Conservation (phyloP, 2,797 vertebrate genomes). For the Sebastes minor region DNA sequence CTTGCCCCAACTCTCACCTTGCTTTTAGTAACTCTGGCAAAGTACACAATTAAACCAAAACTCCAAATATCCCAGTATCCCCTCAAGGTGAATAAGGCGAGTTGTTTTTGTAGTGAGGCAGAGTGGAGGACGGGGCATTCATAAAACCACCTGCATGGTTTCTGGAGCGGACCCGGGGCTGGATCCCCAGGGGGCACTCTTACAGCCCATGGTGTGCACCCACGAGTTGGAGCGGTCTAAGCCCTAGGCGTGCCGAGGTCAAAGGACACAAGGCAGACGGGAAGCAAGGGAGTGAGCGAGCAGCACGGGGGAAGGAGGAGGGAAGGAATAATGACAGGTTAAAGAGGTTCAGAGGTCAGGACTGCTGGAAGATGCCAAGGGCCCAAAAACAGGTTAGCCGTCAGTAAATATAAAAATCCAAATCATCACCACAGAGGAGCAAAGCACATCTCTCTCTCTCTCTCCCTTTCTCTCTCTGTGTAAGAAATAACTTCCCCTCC, state of each 20-base stretch:
- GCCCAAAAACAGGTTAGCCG: constrained; percentile 54
- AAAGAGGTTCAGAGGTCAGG: constrained; percentile 77
- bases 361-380: constrained; percentile 65
- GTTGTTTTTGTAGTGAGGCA: constrained; percentile 59
- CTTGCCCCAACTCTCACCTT: background rate
- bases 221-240: constrained; percentile 99
- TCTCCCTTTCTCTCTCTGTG: constrained; percentile 20
- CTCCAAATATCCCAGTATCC: constrained; percentile 70
- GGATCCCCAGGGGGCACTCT: constrained; percentile 98
- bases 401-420: constrained; percentile 45
- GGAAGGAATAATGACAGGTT: constrained; percentile 86
- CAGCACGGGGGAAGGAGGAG: constrained; percentile 82
- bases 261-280: constrained; percentile 81
- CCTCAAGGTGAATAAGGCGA: constrained; percentile 55
- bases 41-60: constrained; percentile 65
- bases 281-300: constrained; percentile 78
- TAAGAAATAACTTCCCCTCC: constrained; percentile 47
- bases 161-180: constrained; percentile 97
- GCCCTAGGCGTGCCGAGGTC: constrained; percentile 88
- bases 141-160: constrained; percentile 95
- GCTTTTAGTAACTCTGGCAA: background rate
- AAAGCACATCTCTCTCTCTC: constrained; percentile 46
- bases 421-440: constrained; percentile 57
- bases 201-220: constrained; percentile 99
- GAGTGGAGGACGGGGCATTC: constrained; percentile 69